Evolutionary conservation across 2,888 invertebrate species (phyloP).

Genomic region (Trisateles emortualis): DNA sequence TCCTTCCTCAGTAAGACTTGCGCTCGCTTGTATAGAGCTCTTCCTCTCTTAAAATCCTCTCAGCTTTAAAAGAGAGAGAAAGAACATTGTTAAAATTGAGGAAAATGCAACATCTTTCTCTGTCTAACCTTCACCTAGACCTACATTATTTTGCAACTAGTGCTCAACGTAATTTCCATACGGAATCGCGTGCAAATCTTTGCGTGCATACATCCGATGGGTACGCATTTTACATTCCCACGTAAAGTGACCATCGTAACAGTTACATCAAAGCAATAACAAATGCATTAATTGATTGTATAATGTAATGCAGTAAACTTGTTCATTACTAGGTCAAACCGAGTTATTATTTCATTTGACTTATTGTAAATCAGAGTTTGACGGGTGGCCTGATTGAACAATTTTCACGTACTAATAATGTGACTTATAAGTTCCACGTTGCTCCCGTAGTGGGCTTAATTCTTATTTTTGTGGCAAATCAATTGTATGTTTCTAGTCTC

Average conservation of each 20-base stretch:
- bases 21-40: too few relatives aligned
- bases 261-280: slow-evolving; percentile 29
- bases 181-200: slow-evolving; percentile 14
- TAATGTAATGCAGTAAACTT: slow-evolving; percentile 18
- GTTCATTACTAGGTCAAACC: slow-evolving; percentile 22
- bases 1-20: too few relatives aligned
- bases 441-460: too few relatives aligned
- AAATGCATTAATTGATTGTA: slow-evolving; percentile 24
- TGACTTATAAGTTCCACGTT: too few relatives aligned
- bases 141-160: background rate
- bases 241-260: slow-evolving; percentile 15
- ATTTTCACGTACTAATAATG: background rate
- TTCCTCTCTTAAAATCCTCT: too few relatives aligned
- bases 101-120: too few relatives aligned
- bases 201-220: slow-evolving; percentile 15
- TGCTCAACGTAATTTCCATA: slow-evolving; percentile 6
- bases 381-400: background rate
- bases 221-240: slow-evolving; percentile 14
- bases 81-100: too few relatives aligned
- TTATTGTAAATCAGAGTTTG: slow-evolving; percentile 2
- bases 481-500: too few relatives aligned
- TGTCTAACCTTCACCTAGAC: slow-evolving; percentile 40
- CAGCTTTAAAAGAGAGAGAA: too few relatives aligned
- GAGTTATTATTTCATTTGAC: slow-evolving; percentile 20
- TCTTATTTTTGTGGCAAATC: too few relatives aligned